These are phyloP conservation scores for Ceyx margarethae DNA, from an alignment of 2,113 vertebrate species.

Conservation along the genomic window DNA sequence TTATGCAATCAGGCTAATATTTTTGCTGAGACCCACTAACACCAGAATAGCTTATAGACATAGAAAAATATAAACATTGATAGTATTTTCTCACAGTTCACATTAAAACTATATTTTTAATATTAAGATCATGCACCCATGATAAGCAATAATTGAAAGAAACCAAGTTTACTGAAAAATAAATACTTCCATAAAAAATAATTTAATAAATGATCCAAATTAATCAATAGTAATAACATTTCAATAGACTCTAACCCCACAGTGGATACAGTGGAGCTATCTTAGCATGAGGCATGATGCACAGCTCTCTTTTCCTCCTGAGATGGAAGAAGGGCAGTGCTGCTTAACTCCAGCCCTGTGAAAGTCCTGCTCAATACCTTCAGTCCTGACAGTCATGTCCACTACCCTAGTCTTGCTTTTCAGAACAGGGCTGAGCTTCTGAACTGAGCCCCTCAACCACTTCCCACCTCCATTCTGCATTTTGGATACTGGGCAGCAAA, in stretches of 20 bases:
- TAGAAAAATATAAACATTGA: background rate
- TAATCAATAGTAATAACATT: background rate
- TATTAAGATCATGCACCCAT: background rate
- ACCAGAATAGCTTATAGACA: background rate
- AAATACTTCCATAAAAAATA: background rate
- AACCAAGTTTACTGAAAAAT: background rate
- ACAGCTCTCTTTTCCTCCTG: background rate
- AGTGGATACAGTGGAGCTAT: background rate
- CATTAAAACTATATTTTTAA: background rate
- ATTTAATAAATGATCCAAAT: background rate
- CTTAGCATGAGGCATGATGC: background rate
- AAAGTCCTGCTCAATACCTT: background rate
- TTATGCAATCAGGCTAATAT: background rate
- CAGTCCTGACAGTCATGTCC: background rate
- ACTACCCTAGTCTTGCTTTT: background rate
- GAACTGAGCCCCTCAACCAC: background rate
- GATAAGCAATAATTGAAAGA: background rate
- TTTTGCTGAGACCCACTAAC: background rate
- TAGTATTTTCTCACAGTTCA: background rate
- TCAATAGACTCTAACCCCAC: background rate
- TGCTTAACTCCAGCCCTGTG: background rate
- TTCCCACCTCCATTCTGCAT: rapidly evolving
- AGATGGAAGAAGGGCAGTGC: background rate
- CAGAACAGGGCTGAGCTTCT: background rate
- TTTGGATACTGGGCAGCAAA: background rate